Evolutionary conservation across 2,888 invertebrate species (phyloP), one percentile per base, ranked within the genome.

Genomic region (Drosophila parthenogenetica): DNA sequence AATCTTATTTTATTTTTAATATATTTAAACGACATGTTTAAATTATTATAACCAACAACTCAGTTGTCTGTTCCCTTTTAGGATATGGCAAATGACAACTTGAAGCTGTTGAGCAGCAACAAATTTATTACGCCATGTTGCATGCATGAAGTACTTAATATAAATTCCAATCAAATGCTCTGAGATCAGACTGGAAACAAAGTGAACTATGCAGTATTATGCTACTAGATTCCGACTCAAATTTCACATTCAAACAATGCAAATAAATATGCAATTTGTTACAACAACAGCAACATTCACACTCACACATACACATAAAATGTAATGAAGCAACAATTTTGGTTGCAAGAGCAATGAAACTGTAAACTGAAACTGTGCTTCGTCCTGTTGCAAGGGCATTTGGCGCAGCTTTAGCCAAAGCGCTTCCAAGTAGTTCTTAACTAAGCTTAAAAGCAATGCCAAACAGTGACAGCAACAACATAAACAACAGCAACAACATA

Each of bases 371-470:
- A 39, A 40, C 11, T 57, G 42, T 25, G 13, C 29, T 13, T 25
- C 16, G 25, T 40, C 14, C 42, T 39, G 54, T 43, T 39, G 63
- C 77, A 69, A 74, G 82, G 68, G 72, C 79, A 87, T 74, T 81
- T 71, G 58, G 73, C 64, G 71, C 72, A 73, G 88, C 86, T 76
- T 81, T 77, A 25, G 66, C 63, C 48, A 85, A 85, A 79, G 79
- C 79, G 72, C 63, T 68, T 73, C 67, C 71, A 87, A 88, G 88
- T 79, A 83, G 69, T 79, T 78, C 83, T 82, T 82, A 88, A 75
- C 74, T 82, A 74, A 82, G 89, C 83, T 83, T 88, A 84, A 88
- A 77, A 83, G 89, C 83, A 83, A 73, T 67, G 69, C 71, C 77
- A 79, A 69, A 63, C 73, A 58, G 51, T 59, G 51, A 66, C 65